Base-by-base conservation (phyloP, 2,888 invertebrate species). In the Tineola bisselliella region DNA sequence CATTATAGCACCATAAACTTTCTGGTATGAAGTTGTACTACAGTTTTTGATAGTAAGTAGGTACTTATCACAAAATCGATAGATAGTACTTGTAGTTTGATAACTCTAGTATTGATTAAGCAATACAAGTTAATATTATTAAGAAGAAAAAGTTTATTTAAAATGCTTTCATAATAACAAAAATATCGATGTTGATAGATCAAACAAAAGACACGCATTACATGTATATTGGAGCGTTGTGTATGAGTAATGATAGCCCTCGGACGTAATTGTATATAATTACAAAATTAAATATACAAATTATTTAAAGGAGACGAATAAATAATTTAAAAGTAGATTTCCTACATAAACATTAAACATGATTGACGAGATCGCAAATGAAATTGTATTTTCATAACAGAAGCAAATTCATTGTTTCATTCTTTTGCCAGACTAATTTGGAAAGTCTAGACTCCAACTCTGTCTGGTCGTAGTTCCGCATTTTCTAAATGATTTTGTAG, bases 391-490 rank as follows among this genome's bases (percentile, higher is more conserved):
- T 43, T 13, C 8, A 43, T 12, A 8, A 4, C 12, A 10, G 43
- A 10, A 38, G 38, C 1, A n/a, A 38, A 38, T 38, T 38, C 10
- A 38, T 38, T 38, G n/a, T n/a, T 38, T n/a, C 10, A 38, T 38
- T 38, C 38, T n/a, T 38, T 38, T 38, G 48, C 15, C 17, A 48
- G 48, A 48, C 15, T 48, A 17, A 48, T 48, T 48, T 48, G 15
- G 3, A 48, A 48, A 48, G 48, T 48, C 48, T 48, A 48, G 48
- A 48, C 48, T 17, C 17, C 48, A 48, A 17, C 17, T 48, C n/a
- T 48, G 48, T 48, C 48, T 48, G 17, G 48, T 15, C 10, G 15
- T 48, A 48, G 48, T 48, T 48, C 48, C 48, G 48, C 48, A 48
- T 48, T 15, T 48, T 13, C 13, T 10, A 48, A 48, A 48, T 48